Percentiles rank a stretch among this genome's conserved stretches.
These are phyloP conservation scores for Chondrosia reniformis DNA, from an alignment of 37 sponge, comb jelly and placozoan genomes.

Conservation along the genomic window DNA sequence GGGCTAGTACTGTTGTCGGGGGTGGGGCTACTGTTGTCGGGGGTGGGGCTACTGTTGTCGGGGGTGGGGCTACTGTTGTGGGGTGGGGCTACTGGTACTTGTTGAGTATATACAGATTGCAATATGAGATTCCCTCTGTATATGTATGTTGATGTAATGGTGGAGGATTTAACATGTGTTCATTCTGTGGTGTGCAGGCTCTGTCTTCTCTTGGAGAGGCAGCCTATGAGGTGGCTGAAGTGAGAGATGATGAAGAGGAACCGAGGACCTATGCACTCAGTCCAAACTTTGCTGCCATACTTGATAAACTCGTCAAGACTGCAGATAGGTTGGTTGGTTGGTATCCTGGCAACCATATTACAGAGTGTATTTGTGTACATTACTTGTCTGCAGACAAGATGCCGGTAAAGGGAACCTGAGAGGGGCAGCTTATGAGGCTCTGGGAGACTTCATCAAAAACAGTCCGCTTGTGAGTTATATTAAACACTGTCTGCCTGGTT, in stretches of 20 bases:
- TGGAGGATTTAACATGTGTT: too few relatives aligned
- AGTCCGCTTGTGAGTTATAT: constrained; percentile 62
- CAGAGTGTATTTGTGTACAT: neutral
- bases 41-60: too few relatives aligned
- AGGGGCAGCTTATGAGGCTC: constrained; percentile 91
- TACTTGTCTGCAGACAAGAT: constrained; percentile 43
- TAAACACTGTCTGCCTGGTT: neutral
- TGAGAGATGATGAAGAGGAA: constrained; percentile 24
- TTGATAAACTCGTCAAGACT: constrained; percentile 65
- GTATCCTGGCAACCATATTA: neutral
- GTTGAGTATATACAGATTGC: too few relatives aligned
- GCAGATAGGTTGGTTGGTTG: constrained; percentile 59
- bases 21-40: too few relatives aligned
- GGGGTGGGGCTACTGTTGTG: too few relatives aligned
- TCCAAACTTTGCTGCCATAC: constrained; percentile 51
- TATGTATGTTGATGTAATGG: too few relatives aligned
- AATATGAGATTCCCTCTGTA: too few relatives aligned
- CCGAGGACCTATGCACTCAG: constrained; percentile 85
- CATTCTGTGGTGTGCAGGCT: constrained; percentile 48
- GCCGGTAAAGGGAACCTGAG: constrained; percentile 57
- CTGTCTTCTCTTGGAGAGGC: constrained; percentile 95
- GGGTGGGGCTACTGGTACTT: too few relatives aligned
- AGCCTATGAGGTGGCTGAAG: constrained; percentile 71
- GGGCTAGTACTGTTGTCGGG: too few relatives aligned
- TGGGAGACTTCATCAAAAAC: constrained; percentile 94